Evolutionary conservation across 2,888 invertebrate genomes (phyloP).

Genomic region (Scrobipalpa costella): DNA sequence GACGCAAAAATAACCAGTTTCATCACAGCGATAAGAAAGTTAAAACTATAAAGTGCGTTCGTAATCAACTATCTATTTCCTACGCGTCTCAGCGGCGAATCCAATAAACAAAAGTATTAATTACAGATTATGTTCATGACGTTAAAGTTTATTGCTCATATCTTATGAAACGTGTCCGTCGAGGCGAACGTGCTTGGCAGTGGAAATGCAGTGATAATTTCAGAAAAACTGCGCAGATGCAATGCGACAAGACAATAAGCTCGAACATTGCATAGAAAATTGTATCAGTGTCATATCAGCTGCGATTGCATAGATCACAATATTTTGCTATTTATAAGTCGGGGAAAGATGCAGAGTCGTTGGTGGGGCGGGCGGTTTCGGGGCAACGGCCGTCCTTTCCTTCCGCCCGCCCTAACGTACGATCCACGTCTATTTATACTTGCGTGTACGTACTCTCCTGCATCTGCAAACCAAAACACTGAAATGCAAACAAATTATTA

Average conservation of each 20-base stretch:
- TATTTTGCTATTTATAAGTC: neutral
- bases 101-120: constrained; percentile 11
- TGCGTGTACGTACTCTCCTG: neutral
- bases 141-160: constrained; percentile 20
- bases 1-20: constrained; percentile 14
- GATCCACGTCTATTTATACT: constrained; percentile 4
- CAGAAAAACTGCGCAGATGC: constrained; percentile 19
- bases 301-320: constrained; percentile 1
- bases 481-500: neutral
- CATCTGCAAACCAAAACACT: neutral
- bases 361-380: constrained; percentile 25
- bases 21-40: constrained; percentile 11
- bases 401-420: constrained; percentile 47
- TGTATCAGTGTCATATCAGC: neutral
- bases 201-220: constrained; percentile 19
- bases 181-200: constrained; percentile 28
- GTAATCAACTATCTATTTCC: neutral
- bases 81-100: neutral
- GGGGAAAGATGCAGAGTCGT: neutral
- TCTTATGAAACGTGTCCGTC: constrained; percentile 28
- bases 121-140: constrained; percentile 13
- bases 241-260: constrained; percentile 2
- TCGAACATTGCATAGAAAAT: neutral
- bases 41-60: neutral
- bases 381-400: constrained; percentile 71